Evolutionary conservation across 2,797 vertebrate species (phyloP).

Genomic region (Sebastes nivosus): DNA sequence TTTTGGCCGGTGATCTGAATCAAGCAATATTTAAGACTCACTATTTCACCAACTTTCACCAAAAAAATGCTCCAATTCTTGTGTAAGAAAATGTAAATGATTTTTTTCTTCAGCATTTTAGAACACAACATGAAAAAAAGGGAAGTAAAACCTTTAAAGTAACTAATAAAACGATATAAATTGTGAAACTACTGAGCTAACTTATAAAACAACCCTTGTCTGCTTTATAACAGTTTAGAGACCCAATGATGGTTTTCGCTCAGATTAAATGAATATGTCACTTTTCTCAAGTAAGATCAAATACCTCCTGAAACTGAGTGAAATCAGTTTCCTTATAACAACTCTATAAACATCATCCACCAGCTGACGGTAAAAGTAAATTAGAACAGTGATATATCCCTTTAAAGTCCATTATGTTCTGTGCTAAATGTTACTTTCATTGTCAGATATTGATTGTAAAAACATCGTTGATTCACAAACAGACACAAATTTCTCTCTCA

Average conservation of each 20-base stretch:
- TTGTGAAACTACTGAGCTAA: not conserved
- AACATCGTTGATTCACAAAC: slow-evolving; percentile 35
- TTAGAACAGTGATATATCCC: slow-evolving; percentile 7
- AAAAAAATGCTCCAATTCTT: not conserved
- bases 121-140: not conserved
- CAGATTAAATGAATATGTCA: slow-evolving; percentile 27
- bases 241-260: slow-evolving; percentile 15
- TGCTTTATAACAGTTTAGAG: not conserved
- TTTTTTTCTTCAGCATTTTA: not conserved
- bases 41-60: not conserved
- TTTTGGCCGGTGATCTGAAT: no score
- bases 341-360: not conserved
- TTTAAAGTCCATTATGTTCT: slow-evolving; percentile 6
- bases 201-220: not conserved
- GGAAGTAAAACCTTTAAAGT: not conserved
- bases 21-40: not conserved
- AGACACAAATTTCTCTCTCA: slow-evolving; percentile 15
- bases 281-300: slow-evolving; percentile 1
- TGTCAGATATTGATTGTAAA: slow-evolving; percentile 25
- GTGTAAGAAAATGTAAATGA: no score
- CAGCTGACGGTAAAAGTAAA: not conserved
- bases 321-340: not conserved
- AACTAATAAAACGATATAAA: not conserved
- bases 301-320: not conserved
- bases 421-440: slow-evolving; percentile 44